Conservation (phyloP, 2,797 vertebrate species). For the Poecilia gillii region DNA sequence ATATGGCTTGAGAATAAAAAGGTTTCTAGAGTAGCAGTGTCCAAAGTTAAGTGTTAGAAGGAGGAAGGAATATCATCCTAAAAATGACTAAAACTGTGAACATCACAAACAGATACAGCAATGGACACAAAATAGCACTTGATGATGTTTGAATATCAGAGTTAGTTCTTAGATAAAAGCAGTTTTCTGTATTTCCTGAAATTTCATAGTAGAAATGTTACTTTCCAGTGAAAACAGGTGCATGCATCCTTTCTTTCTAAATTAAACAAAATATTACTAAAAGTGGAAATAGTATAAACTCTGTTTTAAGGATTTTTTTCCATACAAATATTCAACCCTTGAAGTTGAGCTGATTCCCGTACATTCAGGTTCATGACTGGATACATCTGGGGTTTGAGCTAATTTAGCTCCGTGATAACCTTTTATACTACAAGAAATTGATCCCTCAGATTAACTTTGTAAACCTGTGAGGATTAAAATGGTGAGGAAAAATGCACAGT, state of each 20-base stretch:
- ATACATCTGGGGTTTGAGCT: slow-evolving; percentile 5
- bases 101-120: not conserved
- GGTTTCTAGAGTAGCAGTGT: too few species aligned
- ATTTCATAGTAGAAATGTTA: not conserved
- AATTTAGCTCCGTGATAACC: slow-evolving; percentile 48
- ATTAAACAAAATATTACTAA: not conserved
- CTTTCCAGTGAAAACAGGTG: not conserved
- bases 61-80: not conserved
- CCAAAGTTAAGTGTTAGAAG: not conserved
- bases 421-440: slow-evolving; percentile 49
- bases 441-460: slow-evolving; percentile 59
- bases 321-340: not conserved
- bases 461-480: slow-evolving; percentile 58
- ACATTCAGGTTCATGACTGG: slow-evolving; percentile 17
- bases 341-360: slow-evolving; percentile 14
- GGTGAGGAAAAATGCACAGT: slow-evolving; percentile 18
- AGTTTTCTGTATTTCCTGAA: not conserved
- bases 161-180: not conserved
- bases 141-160: not conserved
- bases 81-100: not conserved
- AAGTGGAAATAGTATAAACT: not conserved
- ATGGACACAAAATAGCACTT: not conserved
- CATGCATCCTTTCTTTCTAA: not conserved
- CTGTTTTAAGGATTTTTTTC: not conserved
- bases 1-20: not conserved